A percentile compares a stretch with the other conserved stretches of the same genome.
Conservation (phyloP, 1,140 invertebrate species). For the Colletes gigas region DNA sequence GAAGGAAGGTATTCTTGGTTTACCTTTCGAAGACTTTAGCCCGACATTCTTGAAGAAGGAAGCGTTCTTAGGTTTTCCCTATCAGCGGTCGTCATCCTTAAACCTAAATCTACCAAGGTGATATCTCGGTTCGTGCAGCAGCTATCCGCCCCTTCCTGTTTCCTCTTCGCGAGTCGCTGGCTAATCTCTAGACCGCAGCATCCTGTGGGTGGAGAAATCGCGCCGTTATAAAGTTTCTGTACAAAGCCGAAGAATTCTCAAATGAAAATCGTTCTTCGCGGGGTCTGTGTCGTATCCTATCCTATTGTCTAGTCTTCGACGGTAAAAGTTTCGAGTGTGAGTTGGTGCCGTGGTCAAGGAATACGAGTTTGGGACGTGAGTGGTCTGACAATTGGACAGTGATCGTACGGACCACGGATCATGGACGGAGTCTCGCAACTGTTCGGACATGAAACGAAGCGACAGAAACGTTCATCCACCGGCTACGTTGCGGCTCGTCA, state of each 20-base stretch:
- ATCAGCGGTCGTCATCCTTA: background rate
- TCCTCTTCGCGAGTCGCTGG: slow-evolving; percentile 61
- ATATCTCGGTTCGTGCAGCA: slow-evolving; percentile 64
- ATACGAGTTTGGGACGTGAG: background rate
- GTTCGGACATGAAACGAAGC: background rate
- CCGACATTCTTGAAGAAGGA: background rate
- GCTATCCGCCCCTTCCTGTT: slow-evolving; percentile 76
- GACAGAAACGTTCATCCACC: slow-evolving; percentile 15
- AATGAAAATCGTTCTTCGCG: slow-evolving; percentile 2
- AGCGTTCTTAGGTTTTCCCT: background rate
- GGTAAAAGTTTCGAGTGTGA: background rate
- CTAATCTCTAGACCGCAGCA: slow-evolving; percentile 70
- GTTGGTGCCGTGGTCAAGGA: no score
- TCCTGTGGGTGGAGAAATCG: slow-evolving; percentile 68
- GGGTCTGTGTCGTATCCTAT: background rate
- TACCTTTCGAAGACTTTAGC: background rate
- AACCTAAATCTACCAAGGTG: slow-evolving; percentile 50
- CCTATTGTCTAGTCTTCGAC: background rate
- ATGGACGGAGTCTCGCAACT: background rate
- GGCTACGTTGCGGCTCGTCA: slow-evolving; percentile 75
- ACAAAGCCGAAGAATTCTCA: slow-evolving; percentile 47
- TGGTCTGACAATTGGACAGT: background rate
- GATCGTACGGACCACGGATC: background rate
- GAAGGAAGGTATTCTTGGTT: no score
- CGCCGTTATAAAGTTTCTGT: slow-evolving; percentile 66